Evolutionary conservation across 2,113 vertebrate genomes (phyloP).

Genomic region (Xiphophorus couchianus): DNA sequence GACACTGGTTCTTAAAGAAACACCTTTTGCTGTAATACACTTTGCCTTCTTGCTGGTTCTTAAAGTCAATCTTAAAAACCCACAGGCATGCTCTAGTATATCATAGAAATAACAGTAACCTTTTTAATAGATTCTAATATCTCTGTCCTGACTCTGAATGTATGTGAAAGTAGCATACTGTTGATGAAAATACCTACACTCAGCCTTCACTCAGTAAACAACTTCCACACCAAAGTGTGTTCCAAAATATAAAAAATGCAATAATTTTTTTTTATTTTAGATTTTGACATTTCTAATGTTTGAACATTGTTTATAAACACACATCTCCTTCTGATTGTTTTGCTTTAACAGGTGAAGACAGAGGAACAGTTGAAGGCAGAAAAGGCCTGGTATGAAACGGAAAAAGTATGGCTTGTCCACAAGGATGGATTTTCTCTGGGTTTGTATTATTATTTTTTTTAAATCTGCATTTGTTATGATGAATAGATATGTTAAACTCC

Average conservation of each 20-base stretch:
- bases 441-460: constrained; percentile 59
- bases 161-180: not conserved
- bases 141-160: not conserved
- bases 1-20: not conserved
- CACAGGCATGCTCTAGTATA: not conserved
- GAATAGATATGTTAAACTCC: not conserved
- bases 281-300: not conserved
- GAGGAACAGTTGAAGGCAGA: constrained; percentile 92
- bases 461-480: not conserved
- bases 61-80: not conserved
- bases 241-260: not conserved
- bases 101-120: not conserved
- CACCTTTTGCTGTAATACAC: too few relatives aligned
- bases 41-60: not conserved
- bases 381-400: constrained; percentile 90
- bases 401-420: constrained; percentile 97
- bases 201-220: not conserved
- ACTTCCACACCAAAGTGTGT: not conserved
- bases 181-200: not conserved
- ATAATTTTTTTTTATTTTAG: too few relatives aligned
- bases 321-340: constrained; percentile 5
- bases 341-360: constrained; percentile 84
- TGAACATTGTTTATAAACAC: not conserved
- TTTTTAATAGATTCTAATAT: not conserved
- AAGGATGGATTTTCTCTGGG: constrained; percentile 96